Base-by-base conservation (phyloP, 2,113 vertebrate species). In the Cnemophilus loriae region DNA sequence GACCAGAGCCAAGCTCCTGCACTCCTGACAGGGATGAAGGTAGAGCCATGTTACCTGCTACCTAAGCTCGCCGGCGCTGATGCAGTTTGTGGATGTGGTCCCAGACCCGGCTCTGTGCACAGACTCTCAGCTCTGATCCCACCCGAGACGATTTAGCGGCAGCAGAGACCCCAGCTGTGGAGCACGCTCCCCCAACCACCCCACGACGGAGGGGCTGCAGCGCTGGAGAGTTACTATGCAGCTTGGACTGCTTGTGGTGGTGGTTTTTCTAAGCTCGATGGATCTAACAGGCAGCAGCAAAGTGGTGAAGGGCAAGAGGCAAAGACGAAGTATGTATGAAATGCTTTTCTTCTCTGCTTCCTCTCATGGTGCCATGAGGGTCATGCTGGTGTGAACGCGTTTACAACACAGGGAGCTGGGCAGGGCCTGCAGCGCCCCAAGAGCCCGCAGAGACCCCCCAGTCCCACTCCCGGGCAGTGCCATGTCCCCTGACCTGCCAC, bases 221-320 rank as follows among this genome's bases (percentile, higher is more conserved):
- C 96, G 97, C 98, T 98, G 97, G 97, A 97, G 92, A 98, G 98
- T 98, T 99, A 99, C 99, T 99, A 99, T 99, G 99, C 99, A 98
- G 98, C 99, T 99, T 98, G 98, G 99, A 98, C 98, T 99, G 97
- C 97, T 99, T 98, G 98, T 97, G 92, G 98, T 98, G 98, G 98
- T 98, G 98, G 95, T 99, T 98, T 98, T 99, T 98, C 98, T 99
- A 96, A 99, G 98, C 98, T 98, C 98, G 92, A 98, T 98, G 98
- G 99, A 99, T 98, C 98, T 99, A 89, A 91, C 97, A 46, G 97
- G 98, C 81, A 98, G 98, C 98, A 98, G 98, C 97, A 99, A 98
- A 96, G 97, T 98, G 89, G 97, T 97, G 97, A 99, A 98, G 98
- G 98, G 98, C 94, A 99, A 99, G 97, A 98, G 99, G 96, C 99